A percentile compares a stretch with the other conserved stretches of the same genome.
Evolutionary conservation across 2,113 vertebrate genomes (phyloP).

Genomic region (Psilopsiagon aurifrons): DNA sequence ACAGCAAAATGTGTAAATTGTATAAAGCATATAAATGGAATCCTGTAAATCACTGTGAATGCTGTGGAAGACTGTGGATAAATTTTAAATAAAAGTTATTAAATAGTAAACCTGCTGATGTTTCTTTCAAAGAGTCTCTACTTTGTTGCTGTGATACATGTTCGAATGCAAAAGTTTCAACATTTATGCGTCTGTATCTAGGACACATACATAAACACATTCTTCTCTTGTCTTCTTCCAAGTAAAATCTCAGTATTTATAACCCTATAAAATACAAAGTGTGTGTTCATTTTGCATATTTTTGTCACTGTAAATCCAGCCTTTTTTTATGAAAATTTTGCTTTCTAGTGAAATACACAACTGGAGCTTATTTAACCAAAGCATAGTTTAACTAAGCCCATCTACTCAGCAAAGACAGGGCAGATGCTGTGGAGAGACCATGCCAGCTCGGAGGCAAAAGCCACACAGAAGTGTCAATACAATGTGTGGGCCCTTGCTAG

Average conservation of each 20-base stretch:
- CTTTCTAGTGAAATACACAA: not conserved
- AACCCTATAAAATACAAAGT: not conserved
- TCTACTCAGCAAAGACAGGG: not conserved
- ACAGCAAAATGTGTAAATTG: not conserved
- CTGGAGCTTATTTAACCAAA: not conserved
- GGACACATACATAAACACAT: not conserved
- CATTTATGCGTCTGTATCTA: not conserved
- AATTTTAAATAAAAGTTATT: conserved; percentile 8
- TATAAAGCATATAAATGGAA: not conserved
- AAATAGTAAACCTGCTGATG: not conserved
- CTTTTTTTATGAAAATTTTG: not conserved
- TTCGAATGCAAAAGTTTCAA: not conserved
- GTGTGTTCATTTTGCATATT: not conserved
- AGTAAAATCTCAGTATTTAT: not conserved
- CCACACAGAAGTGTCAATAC: not conserved
- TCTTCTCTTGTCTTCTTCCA: not conserved
- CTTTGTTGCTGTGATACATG: not conserved
- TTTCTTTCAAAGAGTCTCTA: not conserved
- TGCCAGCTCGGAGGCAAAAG: not conserved
- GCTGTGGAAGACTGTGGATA: not conserved
- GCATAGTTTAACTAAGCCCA: not conserved
- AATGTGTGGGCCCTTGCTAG: not conserved
- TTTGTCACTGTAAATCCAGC: not conserved
- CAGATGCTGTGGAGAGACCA: not conserved
- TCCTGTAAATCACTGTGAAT: conserved; percentile 2